Evolutionary conservation across 1,140 invertebrate genomes (phyloP).

Genomic region (Pseudomyrmex pallidus): DNA sequence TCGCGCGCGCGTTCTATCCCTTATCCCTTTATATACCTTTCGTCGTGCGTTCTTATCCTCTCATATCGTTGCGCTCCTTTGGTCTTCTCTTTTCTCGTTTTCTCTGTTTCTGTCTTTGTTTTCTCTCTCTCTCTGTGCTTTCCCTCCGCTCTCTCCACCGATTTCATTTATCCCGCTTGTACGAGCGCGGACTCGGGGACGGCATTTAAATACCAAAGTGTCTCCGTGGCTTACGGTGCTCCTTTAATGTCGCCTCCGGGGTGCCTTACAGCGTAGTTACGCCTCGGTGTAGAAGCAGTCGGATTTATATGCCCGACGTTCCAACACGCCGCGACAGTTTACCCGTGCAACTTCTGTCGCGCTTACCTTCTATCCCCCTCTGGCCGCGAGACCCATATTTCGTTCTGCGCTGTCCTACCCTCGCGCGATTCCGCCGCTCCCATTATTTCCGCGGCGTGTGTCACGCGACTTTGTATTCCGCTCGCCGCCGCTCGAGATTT

Average conservation of each 20-base stretch:
- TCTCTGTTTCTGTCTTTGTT: background rate
- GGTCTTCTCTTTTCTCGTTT: no score
- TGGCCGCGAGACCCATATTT: conserved; percentile 78
- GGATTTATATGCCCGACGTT: conserved; percentile 63
- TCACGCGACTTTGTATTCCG: conserved; percentile 50
- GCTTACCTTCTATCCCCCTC: conserved; percentile 62
- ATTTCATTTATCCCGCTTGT: conserved; percentile 67
- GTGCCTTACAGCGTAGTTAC: conserved; percentile 58
- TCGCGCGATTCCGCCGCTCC: conserved; percentile 23
- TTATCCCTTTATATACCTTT: conserved; percentile 34
- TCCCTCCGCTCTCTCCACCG: conserved; percentile 32
- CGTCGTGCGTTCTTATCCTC: conserved; percentile 8
- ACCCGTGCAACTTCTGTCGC: conserved; percentile 49
- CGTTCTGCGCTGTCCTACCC: conserved; percentile 49
- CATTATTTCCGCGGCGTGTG: conserved; percentile 36
- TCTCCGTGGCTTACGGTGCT: conserved; percentile 70
- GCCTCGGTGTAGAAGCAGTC: conserved; percentile 26
- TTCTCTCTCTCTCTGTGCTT: background rate
- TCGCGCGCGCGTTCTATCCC: conserved; percentile 13
- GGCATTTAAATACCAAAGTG: conserved; percentile 82
- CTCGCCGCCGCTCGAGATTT: conserved; percentile 27
- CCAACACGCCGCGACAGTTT: conserved; percentile 35
- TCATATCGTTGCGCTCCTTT: background rate
- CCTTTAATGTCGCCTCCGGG: conserved; percentile 73
- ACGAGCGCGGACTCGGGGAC: background rate